Percentiles rank a stretch among this genome's conserved stretches.
Evolutionary conservation across 2,113 vertebrate genomes (phyloP).

Genomic region (Bambusicola thoracicus): DNA sequence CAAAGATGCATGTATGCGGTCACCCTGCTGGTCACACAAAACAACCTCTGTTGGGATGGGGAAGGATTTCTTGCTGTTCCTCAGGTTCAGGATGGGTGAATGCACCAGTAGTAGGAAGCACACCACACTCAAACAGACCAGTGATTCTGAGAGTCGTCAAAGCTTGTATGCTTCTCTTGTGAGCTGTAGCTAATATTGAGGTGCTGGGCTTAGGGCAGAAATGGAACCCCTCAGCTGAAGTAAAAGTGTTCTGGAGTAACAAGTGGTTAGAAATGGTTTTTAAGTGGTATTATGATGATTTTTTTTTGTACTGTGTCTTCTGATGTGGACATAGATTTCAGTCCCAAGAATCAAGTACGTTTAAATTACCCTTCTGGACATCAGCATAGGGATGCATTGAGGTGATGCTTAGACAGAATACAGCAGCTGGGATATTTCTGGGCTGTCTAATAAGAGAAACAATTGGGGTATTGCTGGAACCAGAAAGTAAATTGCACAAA

Average conservation of each 20-base stretch:
- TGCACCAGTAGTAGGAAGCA: neutral
- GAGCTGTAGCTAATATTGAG: neutral
- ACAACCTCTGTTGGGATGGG: neutral
- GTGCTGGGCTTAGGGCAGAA: neutral
- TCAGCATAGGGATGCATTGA: neutral
- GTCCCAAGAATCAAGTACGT: neutral
- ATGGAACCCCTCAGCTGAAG: neutral
- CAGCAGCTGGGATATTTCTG: neutral
- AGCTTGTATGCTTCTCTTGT: neutral
- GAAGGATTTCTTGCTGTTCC: neutral
- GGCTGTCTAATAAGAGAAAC: neutral
- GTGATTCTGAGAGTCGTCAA: neutral
- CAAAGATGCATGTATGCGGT: neutral
- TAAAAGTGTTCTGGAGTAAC: neutral
- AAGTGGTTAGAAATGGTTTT: neutral
- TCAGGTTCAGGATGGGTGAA: neutral
- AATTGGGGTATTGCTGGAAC: neutral
- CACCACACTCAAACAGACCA: fast-evolving
- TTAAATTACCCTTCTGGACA: neutral
- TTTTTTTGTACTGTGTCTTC: neutral
- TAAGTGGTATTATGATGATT: neutral
- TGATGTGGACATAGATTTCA: neutral
- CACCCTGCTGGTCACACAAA: neutral
- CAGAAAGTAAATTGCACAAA: neutral
- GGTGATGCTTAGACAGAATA: neutral